Conservation (phyloP, 2,113 vertebrate genomes). For the Craseonycteris thonglongyai region DNA sequence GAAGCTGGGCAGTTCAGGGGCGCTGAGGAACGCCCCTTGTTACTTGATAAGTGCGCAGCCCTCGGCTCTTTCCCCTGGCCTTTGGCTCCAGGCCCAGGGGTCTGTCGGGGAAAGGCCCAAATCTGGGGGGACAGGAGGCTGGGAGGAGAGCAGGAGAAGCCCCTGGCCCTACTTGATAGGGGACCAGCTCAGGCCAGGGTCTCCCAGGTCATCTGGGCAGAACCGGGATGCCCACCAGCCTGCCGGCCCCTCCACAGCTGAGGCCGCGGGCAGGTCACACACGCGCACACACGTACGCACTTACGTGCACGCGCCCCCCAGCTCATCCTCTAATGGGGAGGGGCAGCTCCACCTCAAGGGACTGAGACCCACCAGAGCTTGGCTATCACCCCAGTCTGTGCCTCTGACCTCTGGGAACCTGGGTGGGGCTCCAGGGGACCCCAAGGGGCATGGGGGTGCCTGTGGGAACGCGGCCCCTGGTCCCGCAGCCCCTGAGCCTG, state of each 20-base stretch:
- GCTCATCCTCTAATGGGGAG: accelerated
- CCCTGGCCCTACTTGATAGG: not conserved
- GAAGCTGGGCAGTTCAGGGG: accelerated
- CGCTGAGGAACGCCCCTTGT: accelerated
- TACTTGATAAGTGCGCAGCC: accelerated
- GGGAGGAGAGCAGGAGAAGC: not conserved
- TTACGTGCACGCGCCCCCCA: too few species aligned
- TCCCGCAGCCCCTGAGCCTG: too few species aligned
- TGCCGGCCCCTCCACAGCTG: not conserved
- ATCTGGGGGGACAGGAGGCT: not conserved
- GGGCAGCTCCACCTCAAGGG: not conserved
- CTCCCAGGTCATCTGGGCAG: accelerated
- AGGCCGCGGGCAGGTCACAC: not conserved
- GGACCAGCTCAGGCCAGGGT: too few species aligned
- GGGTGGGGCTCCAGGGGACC: not conserved
- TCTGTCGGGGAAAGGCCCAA: not conserved
- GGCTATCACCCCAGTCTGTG: not conserved
- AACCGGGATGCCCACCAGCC: not conserved
- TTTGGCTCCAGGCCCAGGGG: not conserved
- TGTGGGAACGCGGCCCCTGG: too few species aligned
- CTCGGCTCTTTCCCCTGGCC: not conserved
- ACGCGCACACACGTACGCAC: too few species aligned
- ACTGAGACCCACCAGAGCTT: not conserved
- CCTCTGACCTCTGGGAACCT: not conserved
- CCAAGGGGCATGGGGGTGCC: accelerated